Base-by-base conservation (phyloP, 2,797 vertebrate genomes). In the Sorex maritimensis region DNA sequence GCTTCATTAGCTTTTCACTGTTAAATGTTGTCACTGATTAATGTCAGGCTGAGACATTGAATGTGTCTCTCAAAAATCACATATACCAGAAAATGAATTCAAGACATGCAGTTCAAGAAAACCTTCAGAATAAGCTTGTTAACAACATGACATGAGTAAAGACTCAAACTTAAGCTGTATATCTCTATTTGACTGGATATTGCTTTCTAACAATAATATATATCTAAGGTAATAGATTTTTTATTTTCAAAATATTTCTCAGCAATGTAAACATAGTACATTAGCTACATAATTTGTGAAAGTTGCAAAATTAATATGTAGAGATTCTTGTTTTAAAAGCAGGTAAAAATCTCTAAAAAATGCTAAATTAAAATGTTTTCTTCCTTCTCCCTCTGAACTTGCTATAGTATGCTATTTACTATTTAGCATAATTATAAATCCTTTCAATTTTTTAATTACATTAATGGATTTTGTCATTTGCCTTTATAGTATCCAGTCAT, bases 1-100 rank as follows among this genome's bases (percentile, higher is more conserved):
- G 44, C 86, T 96, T 96, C 71, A 90, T 93, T 96, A 79, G 21
- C 34, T 87, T 96, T 94, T 46, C 41, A 34, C 0, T 74, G 77
- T 90, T 95, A 83, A 94, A 52, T 72, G 72, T 77, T 49, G 78
- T 28, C 6, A 77, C 78, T 83, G 68, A 94, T 94, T 93, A 84
- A 72, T 69, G 90, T 83, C 24, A 65, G 24, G 38, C 9, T 83
- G n/a, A 95, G 75, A 67, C 2, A 26, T 1, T 69, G 72, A 52
- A 38, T 95, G 30, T 81, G 58, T 21, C 23, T 94, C 88, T 80
- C 92, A 93, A 96, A 94, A 1, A 94, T 11, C 41, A 90, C 28
- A 72, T 41, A 9, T 46, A 93, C 84, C 17, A 65, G 89, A 69
- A 94, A 96, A 83, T 12, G 84, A 92, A 95, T 17, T 81, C 21